Conservation (phyloP, 2,888 invertebrate species). For the Apotomis betuletana region DNA sequence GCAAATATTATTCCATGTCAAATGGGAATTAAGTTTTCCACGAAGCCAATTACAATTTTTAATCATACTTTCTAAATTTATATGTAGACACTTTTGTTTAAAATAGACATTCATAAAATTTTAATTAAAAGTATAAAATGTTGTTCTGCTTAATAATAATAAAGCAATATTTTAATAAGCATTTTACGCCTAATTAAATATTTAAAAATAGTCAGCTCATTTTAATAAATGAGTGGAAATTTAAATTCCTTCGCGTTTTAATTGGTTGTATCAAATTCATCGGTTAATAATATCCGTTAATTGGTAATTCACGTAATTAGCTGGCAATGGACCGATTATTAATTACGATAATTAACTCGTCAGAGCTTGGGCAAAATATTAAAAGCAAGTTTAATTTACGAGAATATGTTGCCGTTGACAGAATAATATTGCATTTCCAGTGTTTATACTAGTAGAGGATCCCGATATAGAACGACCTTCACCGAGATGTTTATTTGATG, state of each 20-base stretch:
- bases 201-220: background rate
- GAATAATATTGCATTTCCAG: background rate
- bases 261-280: slow-evolving; percentile 6
- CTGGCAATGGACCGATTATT: slow-evolving; percentile 9
- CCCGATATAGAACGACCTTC: no score
- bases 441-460: no score
- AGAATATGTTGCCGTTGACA: background rate
- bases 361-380: slow-evolving; percentile 6
- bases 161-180: background rate
- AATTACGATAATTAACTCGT: slow-evolving; percentile 16
- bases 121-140: background rate
- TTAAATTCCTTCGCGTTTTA: background rate
- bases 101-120: background rate
- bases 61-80: no score
- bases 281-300: slow-evolving; percentile 6
- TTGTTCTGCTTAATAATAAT: background rate
- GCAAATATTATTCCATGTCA: no score
- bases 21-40: no score
- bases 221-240: background rate
- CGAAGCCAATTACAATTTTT: no score
- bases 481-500: no score
- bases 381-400: background rate
- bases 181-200: background rate
- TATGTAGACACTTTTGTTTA: background rate
- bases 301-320: slow-evolving; percentile 16